phyloP scores from a whole-genome alignment of 2,888 invertebrate genomes.

The Dendrolimus pini region DNA sequence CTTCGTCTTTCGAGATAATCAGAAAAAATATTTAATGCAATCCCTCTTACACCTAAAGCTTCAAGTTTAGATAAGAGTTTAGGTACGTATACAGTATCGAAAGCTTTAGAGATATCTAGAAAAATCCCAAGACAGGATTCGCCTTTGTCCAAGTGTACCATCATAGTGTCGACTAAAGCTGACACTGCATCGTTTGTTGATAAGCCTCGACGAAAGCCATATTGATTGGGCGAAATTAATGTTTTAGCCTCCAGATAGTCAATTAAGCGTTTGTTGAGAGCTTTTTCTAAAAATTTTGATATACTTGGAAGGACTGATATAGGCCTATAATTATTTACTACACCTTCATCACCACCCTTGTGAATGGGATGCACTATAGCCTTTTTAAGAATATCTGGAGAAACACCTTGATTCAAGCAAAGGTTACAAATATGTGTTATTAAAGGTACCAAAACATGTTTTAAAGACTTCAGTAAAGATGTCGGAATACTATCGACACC shows the following conservation, averaged over 20 bases:
- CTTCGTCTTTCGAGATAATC: not conserved
- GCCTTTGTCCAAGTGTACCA: not conserved
- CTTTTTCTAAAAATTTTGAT: constrained; percentile 11
- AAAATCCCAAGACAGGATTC: not conserved
- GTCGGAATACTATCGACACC: too few species aligned
- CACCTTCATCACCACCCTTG: not conserved
- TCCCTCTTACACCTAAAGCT: not conserved
- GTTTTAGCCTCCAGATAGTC: constrained; percentile 8
- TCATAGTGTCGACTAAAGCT: too few species aligned
- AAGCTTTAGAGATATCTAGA: not conserved
- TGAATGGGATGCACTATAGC: not conserved
- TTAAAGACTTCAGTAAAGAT: too few species aligned
- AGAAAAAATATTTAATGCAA: not conserved
- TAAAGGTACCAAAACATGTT: not conserved
- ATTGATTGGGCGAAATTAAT: constrained; percentile 7
- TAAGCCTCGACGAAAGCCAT: not conserved
- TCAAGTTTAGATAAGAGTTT: not conserved
- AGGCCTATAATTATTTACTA: constrained; percentile 5
- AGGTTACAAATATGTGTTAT: constrained; percentile 1
- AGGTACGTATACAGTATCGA: not conserved
- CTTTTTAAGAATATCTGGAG: not conserved
- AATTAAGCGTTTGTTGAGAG: constrained; percentile 7
- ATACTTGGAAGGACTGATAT: constrained; percentile 9
- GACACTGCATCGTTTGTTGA: too few species aligned
- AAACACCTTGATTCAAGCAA: not conserved